phyloP scores from a whole-genome alignment of 2,113 vertebrate genomes.

The Sinocyclocheilus maitianheensis region DNA sequence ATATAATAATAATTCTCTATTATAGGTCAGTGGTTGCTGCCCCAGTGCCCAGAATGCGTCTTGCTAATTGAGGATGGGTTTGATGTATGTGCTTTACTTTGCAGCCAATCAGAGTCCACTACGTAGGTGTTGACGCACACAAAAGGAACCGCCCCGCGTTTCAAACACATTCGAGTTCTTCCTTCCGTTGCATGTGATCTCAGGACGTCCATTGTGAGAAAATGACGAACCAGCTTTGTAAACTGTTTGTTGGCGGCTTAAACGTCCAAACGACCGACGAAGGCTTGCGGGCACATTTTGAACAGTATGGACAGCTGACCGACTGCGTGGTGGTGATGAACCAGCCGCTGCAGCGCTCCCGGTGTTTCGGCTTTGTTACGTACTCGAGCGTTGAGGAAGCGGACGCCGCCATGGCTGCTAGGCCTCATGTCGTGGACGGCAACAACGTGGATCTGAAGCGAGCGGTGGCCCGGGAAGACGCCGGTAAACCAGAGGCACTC shows the following conservation, averaged over 20 bases:
- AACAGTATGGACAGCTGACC: conserved; percentile 85
- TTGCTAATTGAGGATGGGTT: not conserved
- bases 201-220: conserved; percentile 23
- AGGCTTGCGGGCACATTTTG: conserved; percentile 91
- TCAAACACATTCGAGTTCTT: conserved; percentile 5
- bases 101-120: conserved; percentile 8
- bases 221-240: conserved; percentile 82
- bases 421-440: conserved; percentile 84
- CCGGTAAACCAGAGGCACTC: not conserved
- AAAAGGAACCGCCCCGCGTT: conserved; percentile 5
- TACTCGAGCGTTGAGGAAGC: conserved; percentile 80
- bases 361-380: conserved; percentile 89
- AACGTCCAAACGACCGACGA: conserved; percentile 96
- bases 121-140: not conserved
- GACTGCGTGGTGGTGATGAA: conserved; percentile 88
- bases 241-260: conserved; percentile 94
- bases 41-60: too few relatives aligned
- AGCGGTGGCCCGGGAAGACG: too few relatives aligned
- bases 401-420: conserved; percentile 85
- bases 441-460: conserved; percentile 88
- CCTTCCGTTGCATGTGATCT: not conserved
- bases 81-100: not conserved
- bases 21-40: too few relatives aligned
- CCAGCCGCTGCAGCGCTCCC: conserved; percentile 83
- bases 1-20: too few relatives aligned